Conservation (phyloP, 2,797 vertebrate species). For the Aplochiton taeniatus region DNA sequence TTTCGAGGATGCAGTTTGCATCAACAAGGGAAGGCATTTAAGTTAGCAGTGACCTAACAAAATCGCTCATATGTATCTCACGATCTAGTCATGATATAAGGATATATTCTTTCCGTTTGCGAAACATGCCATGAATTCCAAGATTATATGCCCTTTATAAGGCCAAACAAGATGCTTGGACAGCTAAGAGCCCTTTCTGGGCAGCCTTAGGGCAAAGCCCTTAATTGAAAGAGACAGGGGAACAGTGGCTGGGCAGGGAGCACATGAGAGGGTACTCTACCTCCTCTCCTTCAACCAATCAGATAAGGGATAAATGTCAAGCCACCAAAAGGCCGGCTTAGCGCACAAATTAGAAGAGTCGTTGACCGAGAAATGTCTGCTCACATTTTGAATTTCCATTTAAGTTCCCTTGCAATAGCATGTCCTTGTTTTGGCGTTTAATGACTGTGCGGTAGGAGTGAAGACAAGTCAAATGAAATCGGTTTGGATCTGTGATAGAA, state of each 20-base stretch:
- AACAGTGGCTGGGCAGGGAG: conserved; percentile 43
- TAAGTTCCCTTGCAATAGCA: neutral
- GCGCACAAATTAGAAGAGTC: conserved; percentile 28
- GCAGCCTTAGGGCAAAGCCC: conserved; percentile 29
- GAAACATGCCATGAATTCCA: conserved; percentile 31
- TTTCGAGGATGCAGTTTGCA: no score
- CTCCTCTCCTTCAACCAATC: conserved; percentile 52
- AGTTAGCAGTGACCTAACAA: conserved; percentile 10
- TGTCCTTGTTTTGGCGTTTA: neutral
- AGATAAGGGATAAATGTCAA: conserved; percentile 62
- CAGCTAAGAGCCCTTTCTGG: conserved; percentile 29
- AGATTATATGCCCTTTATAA: conserved; percentile 42
- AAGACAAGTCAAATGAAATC: neutral
- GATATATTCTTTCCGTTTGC: conserved; percentile 3
- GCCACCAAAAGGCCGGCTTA: conserved; percentile 50
- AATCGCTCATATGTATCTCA: conserved; percentile 1
- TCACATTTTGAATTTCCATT: conserved; percentile 24
- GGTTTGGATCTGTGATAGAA: no score
- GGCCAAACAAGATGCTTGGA: conserved; percentile 35
- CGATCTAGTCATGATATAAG: conserved; percentile 7
- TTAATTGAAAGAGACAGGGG: conserved; percentile 63
- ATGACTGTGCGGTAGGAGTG: neutral
- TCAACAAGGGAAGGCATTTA: no score
- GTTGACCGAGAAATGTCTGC: conserved; percentile 57
- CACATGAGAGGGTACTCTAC: conserved; percentile 36